Evolutionary conservation across 2,888 invertebrate species (phyloP).

Genomic region (Rosalia funebris): DNA sequence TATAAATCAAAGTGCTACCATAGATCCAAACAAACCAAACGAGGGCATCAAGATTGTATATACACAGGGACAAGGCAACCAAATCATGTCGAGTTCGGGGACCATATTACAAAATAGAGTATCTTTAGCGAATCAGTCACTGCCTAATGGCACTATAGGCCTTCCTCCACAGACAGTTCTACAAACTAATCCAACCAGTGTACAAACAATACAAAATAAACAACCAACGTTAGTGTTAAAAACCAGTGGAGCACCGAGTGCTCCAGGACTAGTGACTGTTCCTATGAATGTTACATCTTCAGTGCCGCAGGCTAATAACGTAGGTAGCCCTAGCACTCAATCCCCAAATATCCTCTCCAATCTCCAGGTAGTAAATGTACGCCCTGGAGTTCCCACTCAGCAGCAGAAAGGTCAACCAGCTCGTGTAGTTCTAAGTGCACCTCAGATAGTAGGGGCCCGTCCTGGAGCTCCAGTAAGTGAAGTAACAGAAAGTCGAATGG

Average conservation of each 20-base stretch:
- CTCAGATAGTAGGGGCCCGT: constrained; percentile 82
- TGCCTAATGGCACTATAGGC: constrained; percentile 78
- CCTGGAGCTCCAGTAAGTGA: constrained; percentile 82
- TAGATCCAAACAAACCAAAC: constrained; percentile 51
- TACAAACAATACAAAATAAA: constrained; percentile 59
- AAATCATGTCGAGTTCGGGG: constrained; percentile 64
- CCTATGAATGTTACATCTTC: constrained; percentile 73
- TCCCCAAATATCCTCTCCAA: constrained; percentile 67
- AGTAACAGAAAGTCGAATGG: constrained; percentile 49
- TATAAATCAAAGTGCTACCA: constrained; percentile 51
- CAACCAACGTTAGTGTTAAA: constrained; percentile 63
- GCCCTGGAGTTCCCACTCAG: constrained; percentile 77
- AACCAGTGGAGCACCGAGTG: constrained; percentile 60
- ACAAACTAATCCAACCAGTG: constrained; percentile 65
- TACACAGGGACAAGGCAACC: constrained; percentile 62
- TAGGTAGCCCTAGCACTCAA: constrained; percentile 61
- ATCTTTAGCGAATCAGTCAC: constrained; percentile 71
- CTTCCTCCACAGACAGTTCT: constrained; percentile 67
- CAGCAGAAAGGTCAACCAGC: constrained; percentile 82
- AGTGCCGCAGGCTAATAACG: constrained; percentile 65
- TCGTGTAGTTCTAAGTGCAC: constrained; percentile 84
- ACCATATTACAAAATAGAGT: constrained; percentile 70
- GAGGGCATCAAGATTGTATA: constrained; percentile 57
- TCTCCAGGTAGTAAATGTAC: constrained; percentile 87
- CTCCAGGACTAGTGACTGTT: constrained; percentile 71